Conservation (phyloP, 2,888 invertebrate genomes). For the Erpobdella octoculata region DNA sequence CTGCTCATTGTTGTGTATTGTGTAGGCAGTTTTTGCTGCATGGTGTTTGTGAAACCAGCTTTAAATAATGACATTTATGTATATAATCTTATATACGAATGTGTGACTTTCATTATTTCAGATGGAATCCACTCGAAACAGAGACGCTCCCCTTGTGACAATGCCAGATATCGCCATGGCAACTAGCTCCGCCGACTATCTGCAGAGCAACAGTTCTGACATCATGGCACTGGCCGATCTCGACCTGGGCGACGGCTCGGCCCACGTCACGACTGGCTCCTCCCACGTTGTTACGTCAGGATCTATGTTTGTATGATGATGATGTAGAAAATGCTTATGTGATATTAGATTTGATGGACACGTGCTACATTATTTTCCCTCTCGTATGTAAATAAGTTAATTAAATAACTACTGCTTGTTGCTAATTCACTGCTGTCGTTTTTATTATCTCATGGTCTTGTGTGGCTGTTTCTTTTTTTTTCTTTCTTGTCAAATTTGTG, state of each 20-base stretch:
- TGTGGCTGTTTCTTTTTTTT: too few species aligned
- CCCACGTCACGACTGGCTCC: slow-evolving; percentile 38
- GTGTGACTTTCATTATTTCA: not conserved
- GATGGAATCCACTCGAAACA: not conserved
- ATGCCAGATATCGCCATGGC: slow-evolving; percentile 80
- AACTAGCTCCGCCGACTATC: slow-evolving; percentile 60
- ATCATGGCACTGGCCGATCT: slow-evolving; percentile 66
- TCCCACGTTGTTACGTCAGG: slow-evolving; percentile 37
- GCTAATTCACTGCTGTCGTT: too few species aligned
- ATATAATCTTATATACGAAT: not conserved
- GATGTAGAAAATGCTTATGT: not conserved
- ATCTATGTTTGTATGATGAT: slow-evolving; percentile 2
- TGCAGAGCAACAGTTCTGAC: slow-evolving; percentile 60
- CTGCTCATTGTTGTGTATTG: not conserved
- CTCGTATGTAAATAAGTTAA: too few species aligned
- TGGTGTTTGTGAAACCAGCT: too few species aligned
- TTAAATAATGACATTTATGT: not conserved
- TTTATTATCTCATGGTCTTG: too few species aligned
- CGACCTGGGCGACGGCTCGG: slow-evolving; percentile 67
- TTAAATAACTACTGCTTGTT: too few species aligned
- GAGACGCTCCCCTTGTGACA: slow-evolving; percentile 61
- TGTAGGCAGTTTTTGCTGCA: too few species aligned
- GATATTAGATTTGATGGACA: too few species aligned
- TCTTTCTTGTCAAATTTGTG: too few species aligned
- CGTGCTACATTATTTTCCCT: too few species aligned